These are phyloP conservation scores for Falco concolor DNA, from an alignment of 2,797 vertebrate genomes.

Conservation along the genomic window DNA sequence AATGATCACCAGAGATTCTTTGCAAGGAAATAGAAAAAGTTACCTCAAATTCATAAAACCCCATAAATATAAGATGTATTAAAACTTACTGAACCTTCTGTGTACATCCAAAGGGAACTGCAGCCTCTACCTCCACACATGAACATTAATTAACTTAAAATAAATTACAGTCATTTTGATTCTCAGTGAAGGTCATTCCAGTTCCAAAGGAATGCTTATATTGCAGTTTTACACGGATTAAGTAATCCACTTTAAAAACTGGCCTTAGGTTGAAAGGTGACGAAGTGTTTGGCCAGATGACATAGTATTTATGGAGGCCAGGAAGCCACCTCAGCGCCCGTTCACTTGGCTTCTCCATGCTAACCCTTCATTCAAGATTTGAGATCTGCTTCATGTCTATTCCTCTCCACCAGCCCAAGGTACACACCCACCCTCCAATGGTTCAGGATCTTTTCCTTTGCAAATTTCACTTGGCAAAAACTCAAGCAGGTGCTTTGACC, in stretches of 20 bases:
- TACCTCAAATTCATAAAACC: not conserved
- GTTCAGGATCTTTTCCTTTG: not conserved
- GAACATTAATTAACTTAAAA: constrained; percentile 6
- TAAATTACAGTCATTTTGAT: not conserved
- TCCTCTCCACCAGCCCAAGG: not conserved
- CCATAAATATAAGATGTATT: not conserved
- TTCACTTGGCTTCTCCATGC: not conserved
- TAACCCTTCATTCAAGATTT: not conserved
- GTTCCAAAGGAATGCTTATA: constrained; percentile 37
- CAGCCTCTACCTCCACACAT: not conserved
- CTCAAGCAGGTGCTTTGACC: not conserved
- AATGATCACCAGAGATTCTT: not conserved
- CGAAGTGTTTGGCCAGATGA: not conserved
- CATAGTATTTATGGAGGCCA: not conserved
- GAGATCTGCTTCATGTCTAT: not conserved
- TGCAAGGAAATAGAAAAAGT: not conserved
- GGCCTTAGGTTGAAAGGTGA: not conserved
- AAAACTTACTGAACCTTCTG: not conserved
- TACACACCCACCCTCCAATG: not conserved
- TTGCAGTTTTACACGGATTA: constrained; percentile 39
- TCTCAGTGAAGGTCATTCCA: constrained; percentile 31
- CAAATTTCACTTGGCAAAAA: not conserved
- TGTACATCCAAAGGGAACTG: not conserved
- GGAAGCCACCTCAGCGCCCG: not conserved
- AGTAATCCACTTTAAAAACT: constrained; percentile 19